Conservation (phyloP, 2,113 vertebrate species). For the Dasyprocta punctata region DNA sequence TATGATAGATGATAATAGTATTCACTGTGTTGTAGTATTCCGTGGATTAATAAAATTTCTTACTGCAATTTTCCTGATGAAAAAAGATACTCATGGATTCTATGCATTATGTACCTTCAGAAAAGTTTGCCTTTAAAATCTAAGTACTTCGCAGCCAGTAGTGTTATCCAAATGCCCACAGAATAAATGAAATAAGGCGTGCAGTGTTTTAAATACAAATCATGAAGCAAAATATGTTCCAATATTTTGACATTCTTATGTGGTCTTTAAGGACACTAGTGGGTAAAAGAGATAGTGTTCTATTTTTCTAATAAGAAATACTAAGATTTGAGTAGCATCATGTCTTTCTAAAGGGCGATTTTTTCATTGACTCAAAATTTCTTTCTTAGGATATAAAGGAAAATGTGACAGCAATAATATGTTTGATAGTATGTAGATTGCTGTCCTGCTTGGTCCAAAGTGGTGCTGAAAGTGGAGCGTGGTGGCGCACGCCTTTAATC, state of each 20-base stretch:
- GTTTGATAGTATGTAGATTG: neutral
- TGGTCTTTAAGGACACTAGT: neutral
- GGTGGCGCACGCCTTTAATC: no score
- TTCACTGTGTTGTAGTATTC: neutral
- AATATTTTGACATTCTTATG: neutral
- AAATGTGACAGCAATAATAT: neutral
- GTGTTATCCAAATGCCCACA: neutral
- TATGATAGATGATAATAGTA: neutral
- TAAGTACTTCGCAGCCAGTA: neutral
- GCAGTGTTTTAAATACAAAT: neutral
- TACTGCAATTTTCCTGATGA: neutral
- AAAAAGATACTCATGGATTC: neutral
- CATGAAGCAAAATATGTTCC: neutral
- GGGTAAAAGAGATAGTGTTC: neutral
- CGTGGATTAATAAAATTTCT: constrained; percentile 2
- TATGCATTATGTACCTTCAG: neutral
- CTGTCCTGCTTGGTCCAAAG: constrained; percentile 37
- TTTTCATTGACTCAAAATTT: neutral
- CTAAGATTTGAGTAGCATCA: neutral
- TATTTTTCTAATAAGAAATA: constrained; percentile 16
- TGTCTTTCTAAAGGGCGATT: neutral
- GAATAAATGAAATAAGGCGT: neutral
- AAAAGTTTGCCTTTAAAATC: neutral
- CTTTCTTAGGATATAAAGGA: neutral
- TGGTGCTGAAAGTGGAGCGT: no score